phyloP scores from a whole-genome alignment of 2,797 vertebrate genomes.

The Alosa sapidissima region DNA sequence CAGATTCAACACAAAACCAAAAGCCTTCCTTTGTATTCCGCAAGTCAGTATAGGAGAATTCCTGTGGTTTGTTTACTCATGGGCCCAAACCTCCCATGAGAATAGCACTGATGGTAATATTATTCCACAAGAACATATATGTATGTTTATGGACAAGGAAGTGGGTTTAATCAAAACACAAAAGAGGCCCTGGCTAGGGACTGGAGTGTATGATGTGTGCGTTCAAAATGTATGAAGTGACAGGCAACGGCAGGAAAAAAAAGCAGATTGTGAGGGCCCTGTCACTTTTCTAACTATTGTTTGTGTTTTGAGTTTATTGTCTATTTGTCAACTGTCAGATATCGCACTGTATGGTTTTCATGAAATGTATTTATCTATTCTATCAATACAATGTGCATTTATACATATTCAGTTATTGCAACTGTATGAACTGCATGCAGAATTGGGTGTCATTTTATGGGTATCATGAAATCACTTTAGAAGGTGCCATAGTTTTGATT shows the following conservation, averaged over 20 bases:
- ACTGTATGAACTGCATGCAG: background rate
- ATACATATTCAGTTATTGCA: background rate
- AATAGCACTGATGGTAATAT: constrained; percentile 60
- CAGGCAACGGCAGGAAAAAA: constrained; percentile 21
- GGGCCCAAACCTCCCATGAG: constrained; percentile 4
- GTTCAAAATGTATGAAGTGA: constrained; percentile 28
- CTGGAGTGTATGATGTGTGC: background rate
- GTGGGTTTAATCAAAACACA: constrained; percentile 39
- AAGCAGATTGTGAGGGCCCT: constrained; percentile 5
- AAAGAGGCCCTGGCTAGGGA: constrained; percentile 20
- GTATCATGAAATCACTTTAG: background rate
- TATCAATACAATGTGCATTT: background rate
- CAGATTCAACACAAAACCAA: background rate
- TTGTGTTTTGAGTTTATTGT: constrained; percentile 25
- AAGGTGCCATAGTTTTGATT: background rate
- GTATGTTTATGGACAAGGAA: constrained; percentile 33
- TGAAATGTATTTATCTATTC: background rate
- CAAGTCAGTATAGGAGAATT: constrained; percentile 11
- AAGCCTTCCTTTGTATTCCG: background rate
- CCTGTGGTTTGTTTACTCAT: constrained; percentile 9
- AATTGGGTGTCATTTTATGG: background rate
- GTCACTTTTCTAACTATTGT: constrained; percentile 9
- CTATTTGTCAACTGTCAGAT: constrained; percentile 35
- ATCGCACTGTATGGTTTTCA: constrained; percentile 19
- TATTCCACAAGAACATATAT: constrained; percentile 58